Conservation (phyloP, 2,113 vertebrate species). For the Procapra przewalskii region DNA sequence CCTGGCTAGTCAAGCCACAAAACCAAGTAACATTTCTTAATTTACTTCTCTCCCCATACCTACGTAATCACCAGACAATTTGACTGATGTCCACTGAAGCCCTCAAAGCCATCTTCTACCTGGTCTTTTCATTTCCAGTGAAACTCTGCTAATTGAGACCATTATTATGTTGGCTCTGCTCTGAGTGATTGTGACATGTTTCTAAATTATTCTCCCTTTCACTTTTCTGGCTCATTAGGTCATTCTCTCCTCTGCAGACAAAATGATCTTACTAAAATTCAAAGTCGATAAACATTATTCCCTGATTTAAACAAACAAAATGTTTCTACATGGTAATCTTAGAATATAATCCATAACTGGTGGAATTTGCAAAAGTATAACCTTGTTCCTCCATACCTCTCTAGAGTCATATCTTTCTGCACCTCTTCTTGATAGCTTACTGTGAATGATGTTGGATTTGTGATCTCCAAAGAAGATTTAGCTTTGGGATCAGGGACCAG, state of each 20-base stretch:
- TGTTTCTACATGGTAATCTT: background rate
- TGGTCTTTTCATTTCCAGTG: background rate
- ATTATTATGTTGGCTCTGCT: background rate
- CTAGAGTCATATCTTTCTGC: background rate
- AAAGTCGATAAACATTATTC: background rate
- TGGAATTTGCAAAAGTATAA: background rate
- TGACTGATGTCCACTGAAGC: background rate
- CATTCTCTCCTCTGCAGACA: background rate
- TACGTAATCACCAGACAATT: background rate
- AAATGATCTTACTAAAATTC: background rate
- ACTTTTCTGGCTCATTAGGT: background rate
- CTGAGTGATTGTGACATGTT: accelerated
- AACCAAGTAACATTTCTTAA: background rate
- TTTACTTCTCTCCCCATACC: background rate
- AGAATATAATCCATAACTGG: background rate
- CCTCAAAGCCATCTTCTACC: background rate
- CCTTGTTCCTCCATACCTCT: background rate
- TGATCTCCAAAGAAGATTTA: background rate
- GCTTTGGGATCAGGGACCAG: background rate
- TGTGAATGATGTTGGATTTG: background rate
- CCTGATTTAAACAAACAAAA: background rate
- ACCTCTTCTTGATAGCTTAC: background rate
- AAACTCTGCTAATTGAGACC: too few species aligned
- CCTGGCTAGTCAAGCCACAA: background rate
- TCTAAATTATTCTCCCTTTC: background rate